Conservation (phyloP, 2,888 invertebrate genomes). For the Meliscaeva auricollis region DNA sequence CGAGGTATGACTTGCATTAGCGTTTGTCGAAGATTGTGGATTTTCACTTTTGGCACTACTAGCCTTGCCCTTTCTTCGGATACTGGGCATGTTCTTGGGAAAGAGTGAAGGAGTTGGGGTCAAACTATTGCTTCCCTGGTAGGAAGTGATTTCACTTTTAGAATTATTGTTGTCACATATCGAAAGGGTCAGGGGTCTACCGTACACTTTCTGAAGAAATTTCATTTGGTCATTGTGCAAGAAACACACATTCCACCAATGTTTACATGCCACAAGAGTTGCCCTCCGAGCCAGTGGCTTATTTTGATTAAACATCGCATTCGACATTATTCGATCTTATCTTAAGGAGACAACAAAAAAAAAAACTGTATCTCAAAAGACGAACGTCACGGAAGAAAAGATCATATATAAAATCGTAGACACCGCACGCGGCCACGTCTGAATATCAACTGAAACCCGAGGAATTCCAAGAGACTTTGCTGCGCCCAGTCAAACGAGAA, state of each 20-base stretch:
- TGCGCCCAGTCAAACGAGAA: conserved; percentile 77
- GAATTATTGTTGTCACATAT: conserved; percentile 75
- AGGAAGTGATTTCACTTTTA: conserved; percentile 65
- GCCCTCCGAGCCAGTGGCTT: conserved; percentile 83
- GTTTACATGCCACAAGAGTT: conserved; percentile 90
- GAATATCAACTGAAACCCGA: conserved; percentile 74
- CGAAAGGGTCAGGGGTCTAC: conserved; percentile 78
- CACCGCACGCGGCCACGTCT: conserved; percentile 75
- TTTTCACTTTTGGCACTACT: conserved; percentile 47
- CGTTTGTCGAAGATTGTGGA: conserved; percentile 32
- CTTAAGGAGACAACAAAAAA: too few species aligned
- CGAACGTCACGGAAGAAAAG: conserved; percentile 5
- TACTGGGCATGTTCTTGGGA: conserved; percentile 83
- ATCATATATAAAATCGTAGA: conserved; percentile 13
- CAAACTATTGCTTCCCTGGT: conserved; percentile 36
- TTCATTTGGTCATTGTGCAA: conserved; percentile 92
- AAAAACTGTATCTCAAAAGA: conserved; percentile 14
- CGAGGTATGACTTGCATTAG: conserved; percentile 43
- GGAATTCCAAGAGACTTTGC: conserved; percentile 72
- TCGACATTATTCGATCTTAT: conserved; percentile 43
- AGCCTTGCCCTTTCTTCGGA: conserved; percentile 80
- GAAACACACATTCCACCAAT: conserved; percentile 95
- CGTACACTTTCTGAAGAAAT: conserved; percentile 91
- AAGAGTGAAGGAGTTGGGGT: conserved; percentile 77
- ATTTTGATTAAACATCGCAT: conserved; percentile 77